phyloP scores from a whole-genome alignment of 2,113 vertebrate species.

The Daphoenositta chrysoptera region DNA sequence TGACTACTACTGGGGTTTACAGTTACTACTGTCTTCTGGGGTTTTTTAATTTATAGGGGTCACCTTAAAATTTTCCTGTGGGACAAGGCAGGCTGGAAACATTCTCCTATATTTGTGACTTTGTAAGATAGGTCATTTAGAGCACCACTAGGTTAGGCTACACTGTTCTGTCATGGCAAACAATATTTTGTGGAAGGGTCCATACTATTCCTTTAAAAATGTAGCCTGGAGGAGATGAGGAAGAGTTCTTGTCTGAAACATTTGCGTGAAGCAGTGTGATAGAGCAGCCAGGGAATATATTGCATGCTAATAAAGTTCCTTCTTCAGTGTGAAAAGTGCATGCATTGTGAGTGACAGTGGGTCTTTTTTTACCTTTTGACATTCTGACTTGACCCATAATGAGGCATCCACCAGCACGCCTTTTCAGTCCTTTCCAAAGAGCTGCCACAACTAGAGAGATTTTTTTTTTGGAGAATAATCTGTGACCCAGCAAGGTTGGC shows the following conservation, averaged over 20 bases:
- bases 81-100: neutral
- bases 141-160: neutral
- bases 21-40: neutral
- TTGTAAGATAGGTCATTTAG: neutral
- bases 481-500: constrained; percentile 22
- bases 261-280: neutral
- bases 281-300: neutral
- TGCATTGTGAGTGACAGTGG: constrained; percentile 5
- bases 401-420: neutral
- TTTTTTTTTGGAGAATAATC: constrained; percentile 12
- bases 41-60: neutral
- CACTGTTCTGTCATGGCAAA: neutral
- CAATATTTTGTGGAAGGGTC: neutral
- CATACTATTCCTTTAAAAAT: neutral
- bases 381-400: constrained; percentile 6
- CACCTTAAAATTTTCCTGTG: neutral
- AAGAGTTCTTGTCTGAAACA: neutral
- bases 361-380: constrained; percentile 25
- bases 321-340: neutral
- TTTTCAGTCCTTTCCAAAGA: constrained; percentile 39
- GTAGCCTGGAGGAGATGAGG: neutral
- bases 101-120: neutral
- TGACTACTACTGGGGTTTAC: no score
- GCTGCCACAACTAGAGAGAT: neutral
- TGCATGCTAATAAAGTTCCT: constrained; percentile 21